Conservation (phyloP, 2,113 vertebrate genomes). For the Eudyptes chrysolophus region DNA sequence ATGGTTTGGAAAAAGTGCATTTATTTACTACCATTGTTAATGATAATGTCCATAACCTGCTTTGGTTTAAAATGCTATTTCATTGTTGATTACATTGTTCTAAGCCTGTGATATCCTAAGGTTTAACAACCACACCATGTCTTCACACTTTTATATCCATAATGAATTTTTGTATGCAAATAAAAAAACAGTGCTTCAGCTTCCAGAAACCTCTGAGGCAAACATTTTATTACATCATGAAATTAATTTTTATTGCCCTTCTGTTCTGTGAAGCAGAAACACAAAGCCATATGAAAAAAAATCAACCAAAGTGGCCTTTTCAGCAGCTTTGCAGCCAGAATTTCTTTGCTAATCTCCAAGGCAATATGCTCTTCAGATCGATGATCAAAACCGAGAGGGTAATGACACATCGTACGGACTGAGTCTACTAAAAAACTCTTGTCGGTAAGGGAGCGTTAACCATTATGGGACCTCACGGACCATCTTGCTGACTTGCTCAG, state of each 20-base stretch:
- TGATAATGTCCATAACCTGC: not conserved
- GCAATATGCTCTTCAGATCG: slow-evolving; percentile 6
- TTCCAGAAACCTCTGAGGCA: slow-evolving; percentile 32
- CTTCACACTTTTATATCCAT: slow-evolving; percentile 38
- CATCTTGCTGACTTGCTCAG: not conserved
- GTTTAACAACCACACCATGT: slow-evolving; percentile 14
- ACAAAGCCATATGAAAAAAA: slow-evolving; percentile 29
- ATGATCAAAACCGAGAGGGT: not conserved
- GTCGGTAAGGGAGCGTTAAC: not conserved
- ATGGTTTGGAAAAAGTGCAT: not conserved
- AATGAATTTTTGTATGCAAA: slow-evolving; percentile 40
- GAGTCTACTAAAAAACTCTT: not conserved
- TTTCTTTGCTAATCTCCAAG: slow-evolving; percentile 38
- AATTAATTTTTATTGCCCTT: slow-evolving; percentile 61
- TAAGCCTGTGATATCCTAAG: slow-evolving; percentile 1
- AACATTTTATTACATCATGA: slow-evolving; percentile 41
- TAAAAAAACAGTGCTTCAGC: slow-evolving; percentile 32
- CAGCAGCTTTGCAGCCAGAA: slow-evolving; percentile 21
- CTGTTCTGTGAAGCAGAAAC: slow-evolving; percentile 48
- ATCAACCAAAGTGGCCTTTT: slow-evolving; percentile 21
- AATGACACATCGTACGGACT: not conserved
- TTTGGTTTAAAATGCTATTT: slow-evolving; percentile 30
- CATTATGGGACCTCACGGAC: not conserved
- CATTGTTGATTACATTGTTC: not conserved
- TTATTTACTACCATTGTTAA: slow-evolving; percentile 5